Conservation (phyloP, 1,140 invertebrate species). For the Portunus trituberculatus region DNA sequence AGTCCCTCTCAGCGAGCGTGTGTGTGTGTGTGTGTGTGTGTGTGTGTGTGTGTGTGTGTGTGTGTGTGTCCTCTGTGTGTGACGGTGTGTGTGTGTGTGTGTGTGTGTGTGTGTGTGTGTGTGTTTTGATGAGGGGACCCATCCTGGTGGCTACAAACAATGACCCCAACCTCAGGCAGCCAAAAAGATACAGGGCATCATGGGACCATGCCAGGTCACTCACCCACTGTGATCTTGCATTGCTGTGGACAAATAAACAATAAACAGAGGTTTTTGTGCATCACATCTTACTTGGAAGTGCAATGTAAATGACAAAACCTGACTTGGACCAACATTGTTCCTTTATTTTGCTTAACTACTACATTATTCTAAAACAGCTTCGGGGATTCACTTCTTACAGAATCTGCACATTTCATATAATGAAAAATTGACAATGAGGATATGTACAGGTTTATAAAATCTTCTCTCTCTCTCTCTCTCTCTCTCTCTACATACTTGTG, state of each 20-base stretch:
- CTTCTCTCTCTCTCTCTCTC: too few species aligned
- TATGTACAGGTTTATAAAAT: too few species aligned
- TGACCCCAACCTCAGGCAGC: constrained; percentile 45
- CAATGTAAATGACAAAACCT: background rate
- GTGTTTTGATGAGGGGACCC: constrained; percentile 45
- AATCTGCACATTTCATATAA: background rate
- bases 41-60: background rate
- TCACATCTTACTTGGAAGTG: background rate
- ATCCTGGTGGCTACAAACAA: constrained; percentile 57
- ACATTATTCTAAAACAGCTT: background rate
- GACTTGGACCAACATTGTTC: background rate
- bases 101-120: background rate
- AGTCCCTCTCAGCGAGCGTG: background rate
- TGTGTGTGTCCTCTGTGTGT: background rate
- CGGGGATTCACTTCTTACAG: background rate
- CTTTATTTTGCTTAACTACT: background rate
- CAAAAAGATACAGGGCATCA: constrained; percentile 53
- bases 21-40: background rate
- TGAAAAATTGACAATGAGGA: too few species aligned
- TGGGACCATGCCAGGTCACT: constrained; percentile 47
- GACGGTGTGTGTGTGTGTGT: background rate
- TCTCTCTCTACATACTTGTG: too few species aligned
- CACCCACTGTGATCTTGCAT: constrained; percentile 40
- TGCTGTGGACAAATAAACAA: background rate
- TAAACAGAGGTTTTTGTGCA: background rate